Base-by-base conservation (phyloP, 2,888 invertebrate genomes). In the Andrena marginata region DNA sequence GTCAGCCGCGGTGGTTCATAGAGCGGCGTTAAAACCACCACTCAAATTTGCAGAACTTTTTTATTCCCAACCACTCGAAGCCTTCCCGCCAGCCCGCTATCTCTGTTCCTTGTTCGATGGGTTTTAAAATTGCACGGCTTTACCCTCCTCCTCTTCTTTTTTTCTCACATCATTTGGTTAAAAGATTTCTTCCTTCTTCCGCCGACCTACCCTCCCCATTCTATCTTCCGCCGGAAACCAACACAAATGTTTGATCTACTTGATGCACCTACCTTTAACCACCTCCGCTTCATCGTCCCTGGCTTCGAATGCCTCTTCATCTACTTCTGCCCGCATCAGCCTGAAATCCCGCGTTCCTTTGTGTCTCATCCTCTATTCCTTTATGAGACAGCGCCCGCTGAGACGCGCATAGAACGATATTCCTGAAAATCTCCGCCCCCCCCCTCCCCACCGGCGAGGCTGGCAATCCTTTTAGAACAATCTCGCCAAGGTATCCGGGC, bases 1-100 rank as follows among this genome's bases (percentile, higher is more conserved):
- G 87, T 87, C 88, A 85, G 82, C 80, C 77, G 65, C 81, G 85
- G 70, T 73, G 80, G 85, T 87, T 82, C 82, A 82, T 81, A 82
- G 82, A 80, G 63, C 82, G 75, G 78, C 85, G 84, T 87, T 87
- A 89, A 87, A 91, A 89, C 89, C 90, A 82, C 86, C 90, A 90
- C 87, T 91, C 89, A 91, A 91, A 91, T 91, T 91, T 91, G 87
- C 89, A 82, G 86, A 87, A 86, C 87, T 87, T 90, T 86, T 90
- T 90, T 88, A 89, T 86, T 78, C 74, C 77, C 82, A 68, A 69
- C 81, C 67, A 62, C 69, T 51, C 59, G 77, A 80, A 77, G 51
- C 82, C 77, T 76, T 76, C 83, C 67, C 71, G 67, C 65, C 79
- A 7, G 31, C 67, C 76, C 42, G 60, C 59, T 69, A 78, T 59